phyloP scores from a whole-genome alignment of 2,797 vertebrate species.

The Sebastes minor region DNA sequence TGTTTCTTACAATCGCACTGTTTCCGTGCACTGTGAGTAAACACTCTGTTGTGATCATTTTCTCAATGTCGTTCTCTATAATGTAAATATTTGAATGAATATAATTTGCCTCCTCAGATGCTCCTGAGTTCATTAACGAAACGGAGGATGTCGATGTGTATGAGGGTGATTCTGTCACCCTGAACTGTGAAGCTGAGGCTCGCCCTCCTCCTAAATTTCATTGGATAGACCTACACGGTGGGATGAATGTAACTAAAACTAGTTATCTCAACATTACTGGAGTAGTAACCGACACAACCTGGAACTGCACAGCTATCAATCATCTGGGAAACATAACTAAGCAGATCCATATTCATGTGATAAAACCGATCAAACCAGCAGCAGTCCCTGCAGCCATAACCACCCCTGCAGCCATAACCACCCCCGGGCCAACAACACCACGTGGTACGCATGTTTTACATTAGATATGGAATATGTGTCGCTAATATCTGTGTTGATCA shows the following conservation, averaged over 20 bases:
- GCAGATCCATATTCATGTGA: neutral
- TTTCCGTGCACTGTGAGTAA: slow-evolving; percentile 61
- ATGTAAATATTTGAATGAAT: neutral
- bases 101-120: slow-evolving; percentile 34
- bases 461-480: neutral
- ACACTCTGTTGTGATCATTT: neutral
- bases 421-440: neutral
- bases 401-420: too few relatives aligned
- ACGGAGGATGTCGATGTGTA: accelerated
- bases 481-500: neutral
- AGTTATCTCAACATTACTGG: neutral
- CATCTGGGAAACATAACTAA: neutral
- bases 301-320: slow-evolving; percentile 45
- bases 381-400: neutral
- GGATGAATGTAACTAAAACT: accelerated
- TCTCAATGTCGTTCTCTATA: neutral
- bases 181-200: slow-evolving; percentile 41
- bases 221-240: slow-evolving; percentile 20
- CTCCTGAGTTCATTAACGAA: slow-evolving; percentile 16
- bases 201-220: slow-evolving; percentile 24
- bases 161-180: neutral
- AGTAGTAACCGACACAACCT: neutral
- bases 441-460: slow-evolving; percentile 10
- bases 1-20: accelerated
- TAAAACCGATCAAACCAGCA: neutral